Evolutionary conservation across 2,888 invertebrate genomes (phyloP).

Genomic region (Barypeithes pellucidus): DNA sequence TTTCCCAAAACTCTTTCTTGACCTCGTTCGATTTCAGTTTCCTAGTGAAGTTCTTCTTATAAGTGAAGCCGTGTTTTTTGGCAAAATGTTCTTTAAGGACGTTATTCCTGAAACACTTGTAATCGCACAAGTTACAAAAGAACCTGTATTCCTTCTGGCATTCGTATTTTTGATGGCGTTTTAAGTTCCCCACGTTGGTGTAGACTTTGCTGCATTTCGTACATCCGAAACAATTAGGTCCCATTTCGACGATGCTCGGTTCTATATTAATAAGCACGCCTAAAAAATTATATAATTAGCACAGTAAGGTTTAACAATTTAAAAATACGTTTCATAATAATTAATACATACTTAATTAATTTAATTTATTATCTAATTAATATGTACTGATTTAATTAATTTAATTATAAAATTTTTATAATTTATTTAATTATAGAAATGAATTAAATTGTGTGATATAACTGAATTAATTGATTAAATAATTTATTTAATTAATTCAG

Average conservation of each 20-base stretch:
- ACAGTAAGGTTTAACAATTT: too few relatives aligned
- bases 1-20: slow-evolving; percentile 34
- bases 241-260: slow-evolving; percentile 56
- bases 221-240: slow-evolving; percentile 59
- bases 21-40: not conserved
- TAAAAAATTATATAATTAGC: not conserved
- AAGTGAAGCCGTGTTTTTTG: slow-evolving; percentile 46
- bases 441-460: too few relatives aligned
- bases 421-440: too few relatives aligned
- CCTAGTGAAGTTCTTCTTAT: slow-evolving; percentile 24
- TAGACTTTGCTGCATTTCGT: slow-evolving; percentile 52
- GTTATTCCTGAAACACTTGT: slow-evolving; percentile 56
- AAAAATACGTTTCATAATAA: too few relatives aligned
- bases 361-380: too few relatives aligned
- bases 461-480: too few relatives aligned
- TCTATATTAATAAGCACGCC: not conserved
- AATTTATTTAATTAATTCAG: too few relatives aligned
- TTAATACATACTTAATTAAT: too few relatives aligned
- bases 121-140: slow-evolving; percentile 53
- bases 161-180: slow-evolving; percentile 51
- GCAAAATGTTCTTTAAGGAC: slow-evolving; percentile 52
- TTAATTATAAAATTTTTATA: too few relatives aligned
- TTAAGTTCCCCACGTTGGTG: slow-evolving; percentile 51
- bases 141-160: slow-evolving; percentile 54
- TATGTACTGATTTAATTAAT: too few relatives aligned